A percentile compares a stretch with the other conserved stretches of the same genome.
phyloP scores from a whole-genome alignment of 1,140 invertebrate species.

The Muscidifurax raptorellus region DNA sequence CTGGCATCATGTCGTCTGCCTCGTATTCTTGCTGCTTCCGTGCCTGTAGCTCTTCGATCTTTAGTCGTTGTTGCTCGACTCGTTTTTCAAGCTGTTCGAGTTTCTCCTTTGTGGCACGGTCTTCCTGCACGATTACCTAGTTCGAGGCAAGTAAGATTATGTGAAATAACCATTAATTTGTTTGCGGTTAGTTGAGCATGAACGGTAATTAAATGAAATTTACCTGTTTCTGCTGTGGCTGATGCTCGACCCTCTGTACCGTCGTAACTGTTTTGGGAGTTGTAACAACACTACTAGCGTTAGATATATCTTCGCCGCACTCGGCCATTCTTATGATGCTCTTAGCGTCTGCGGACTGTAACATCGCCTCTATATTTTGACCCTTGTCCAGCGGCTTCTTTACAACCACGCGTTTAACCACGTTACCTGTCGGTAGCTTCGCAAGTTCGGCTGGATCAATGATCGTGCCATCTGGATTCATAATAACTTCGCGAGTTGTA shows the following conservation, averaged over 20 bases:
- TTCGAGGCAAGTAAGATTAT: constrained; percentile 42
- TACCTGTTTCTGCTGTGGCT: constrained; percentile 42
- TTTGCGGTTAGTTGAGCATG: not conserved
- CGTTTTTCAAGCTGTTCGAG: constrained; percentile 70
- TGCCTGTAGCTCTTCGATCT: constrained; percentile 71
- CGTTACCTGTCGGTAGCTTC: constrained; percentile 72
- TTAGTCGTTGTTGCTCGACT: constrained; percentile 71
- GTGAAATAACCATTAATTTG: not conserved
- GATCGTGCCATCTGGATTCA: constrained; percentile 73
- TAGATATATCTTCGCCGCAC: constrained; percentile 25
- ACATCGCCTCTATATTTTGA: constrained; percentile 61
- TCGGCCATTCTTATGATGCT: constrained; percentile 37
- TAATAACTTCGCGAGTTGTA: constrained; percentile 70
- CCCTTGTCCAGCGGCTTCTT: constrained; percentile 69
- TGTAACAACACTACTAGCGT: not conserved
- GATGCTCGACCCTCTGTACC: constrained; percentile 21
- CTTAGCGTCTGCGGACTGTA: constrained; percentile 59
- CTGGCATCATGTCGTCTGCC: constrained; percentile 70
- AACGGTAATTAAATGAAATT: not conserved
- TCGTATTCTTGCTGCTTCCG: constrained; percentile 71
- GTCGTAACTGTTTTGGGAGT: constrained; percentile 8
- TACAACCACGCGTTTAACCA: constrained; percentile 73
- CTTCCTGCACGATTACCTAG: constrained; percentile 53
- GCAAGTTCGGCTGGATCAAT: constrained; percentile 73
- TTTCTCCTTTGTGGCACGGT: constrained; percentile 71